Evolutionary conservation across 1,140 invertebrate genomes (phyloP).

Genomic region (Hermetia illucens): DNA sequence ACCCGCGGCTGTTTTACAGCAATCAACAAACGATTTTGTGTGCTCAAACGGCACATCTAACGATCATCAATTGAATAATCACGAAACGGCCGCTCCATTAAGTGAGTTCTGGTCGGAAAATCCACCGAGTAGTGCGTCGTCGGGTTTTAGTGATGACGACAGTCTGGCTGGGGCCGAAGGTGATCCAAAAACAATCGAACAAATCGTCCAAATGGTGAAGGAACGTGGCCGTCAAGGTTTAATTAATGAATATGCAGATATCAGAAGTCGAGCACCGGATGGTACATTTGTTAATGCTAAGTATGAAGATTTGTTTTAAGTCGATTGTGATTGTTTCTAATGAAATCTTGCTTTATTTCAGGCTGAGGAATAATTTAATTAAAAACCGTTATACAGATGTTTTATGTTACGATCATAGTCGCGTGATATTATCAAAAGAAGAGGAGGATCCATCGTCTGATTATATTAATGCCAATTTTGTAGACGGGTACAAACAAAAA

Average conservation of each 20-base stretch:
- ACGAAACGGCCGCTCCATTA: slow-evolving; percentile 8
- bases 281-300: slow-evolving; percentile 67
- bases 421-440: slow-evolving; percentile 65
- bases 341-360: slow-evolving; percentile 22
- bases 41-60: neutral
- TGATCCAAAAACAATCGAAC: slow-evolving; percentile 47
- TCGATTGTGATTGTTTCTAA: neutral
- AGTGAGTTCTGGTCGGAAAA: slow-evolving; percentile 44
- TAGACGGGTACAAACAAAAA: slow-evolving; percentile 95
- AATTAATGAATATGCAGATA: slow-evolving; percentile 68
- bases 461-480: slow-evolving; percentile 97
- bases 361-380: slow-evolving; percentile 63
- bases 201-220: slow-evolving; percentile 64
- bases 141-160: slow-evolving; percentile 79
- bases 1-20: slow-evolving; percentile 11
- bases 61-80: slow-evolving; percentile 10
- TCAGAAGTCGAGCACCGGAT: slow-evolving; percentile 64
- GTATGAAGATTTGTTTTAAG: slow-evolving; percentile 7
- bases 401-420: slow-evolving; percentile 86
- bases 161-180: slow-evolving; percentile 57
- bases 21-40: slow-evolving; percentile 6
- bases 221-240: slow-evolving; percentile 63
- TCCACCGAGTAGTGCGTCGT: slow-evolving; percentile 61
- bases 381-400: slow-evolving; percentile 97
- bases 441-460: slow-evolving; percentile 67